These are phyloP conservation scores for Pharmacophagus antenor DNA, from an alignment of 2,888 invertebrate genomes.

Conservation along the genomic window DNA sequence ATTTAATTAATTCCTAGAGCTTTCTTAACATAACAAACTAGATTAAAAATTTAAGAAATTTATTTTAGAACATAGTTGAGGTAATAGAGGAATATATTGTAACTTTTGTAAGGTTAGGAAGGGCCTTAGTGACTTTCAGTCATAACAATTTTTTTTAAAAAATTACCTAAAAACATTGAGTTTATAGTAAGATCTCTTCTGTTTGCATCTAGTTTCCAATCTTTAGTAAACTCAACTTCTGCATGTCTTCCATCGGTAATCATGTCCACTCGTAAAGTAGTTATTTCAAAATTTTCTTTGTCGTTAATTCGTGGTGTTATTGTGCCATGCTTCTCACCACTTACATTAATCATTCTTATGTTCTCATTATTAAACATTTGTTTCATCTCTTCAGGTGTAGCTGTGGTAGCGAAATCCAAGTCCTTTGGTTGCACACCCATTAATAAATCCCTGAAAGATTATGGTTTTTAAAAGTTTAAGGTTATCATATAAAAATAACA, in stretches of 20 bases:
- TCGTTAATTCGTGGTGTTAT: constrained; percentile 97
- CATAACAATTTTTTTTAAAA: too few relatives aligned
- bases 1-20: neutral
- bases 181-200: constrained; percentile 98
- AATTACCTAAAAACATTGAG: constrained; percentile 93
- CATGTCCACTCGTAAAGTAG: constrained; percentile 95
- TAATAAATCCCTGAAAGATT: constrained; percentile 86
- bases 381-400: constrained; percentile 98
- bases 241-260: constrained; percentile 97
- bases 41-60: neutral
- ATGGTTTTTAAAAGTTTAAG: neutral
- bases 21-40: too few relatives aligned
- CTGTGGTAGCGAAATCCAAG: constrained; percentile 98
- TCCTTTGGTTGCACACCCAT: constrained; percentile 91
- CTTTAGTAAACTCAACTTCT: constrained; percentile 95
- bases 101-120: too few relatives aligned
- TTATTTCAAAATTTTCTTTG: constrained; percentile 95
- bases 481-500: neutral
- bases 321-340: constrained; percentile 97
- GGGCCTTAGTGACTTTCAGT: too few relatives aligned
- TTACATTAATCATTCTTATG: constrained; percentile 94
- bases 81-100: too few relatives aligned
- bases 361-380: constrained; percentile 91
- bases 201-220: constrained; percentile 96
- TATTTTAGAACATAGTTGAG: too few relatives aligned